Conservation (phyloP, 1,140 invertebrate genomes). For the Drosophila pectinifera region DNA sequence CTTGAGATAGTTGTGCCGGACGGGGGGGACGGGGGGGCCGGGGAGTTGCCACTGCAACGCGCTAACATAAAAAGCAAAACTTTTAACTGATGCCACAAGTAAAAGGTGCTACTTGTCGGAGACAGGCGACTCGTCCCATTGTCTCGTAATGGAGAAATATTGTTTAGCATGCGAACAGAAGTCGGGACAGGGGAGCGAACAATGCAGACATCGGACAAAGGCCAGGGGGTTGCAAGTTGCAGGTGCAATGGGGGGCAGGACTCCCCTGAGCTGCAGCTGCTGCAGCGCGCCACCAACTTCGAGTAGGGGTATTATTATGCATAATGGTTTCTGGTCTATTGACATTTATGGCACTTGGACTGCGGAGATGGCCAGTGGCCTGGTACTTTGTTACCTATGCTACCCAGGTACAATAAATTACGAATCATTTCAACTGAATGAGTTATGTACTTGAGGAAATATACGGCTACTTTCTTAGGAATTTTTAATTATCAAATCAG, state of each 20-base stretch:
- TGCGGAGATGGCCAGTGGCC: constrained; percentile 3
- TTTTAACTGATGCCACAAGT: constrained; percentile 77
- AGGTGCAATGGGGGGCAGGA: neutral
- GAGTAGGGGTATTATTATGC: constrained; percentile 61
- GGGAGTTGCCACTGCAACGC: constrained; percentile 63
- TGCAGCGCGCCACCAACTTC: constrained; percentile 37
- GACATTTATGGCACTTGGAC: constrained; percentile 72
- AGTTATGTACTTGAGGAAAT: neutral
- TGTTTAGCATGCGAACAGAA: constrained; percentile 66
- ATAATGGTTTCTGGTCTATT: constrained; percentile 81
- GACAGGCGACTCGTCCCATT: constrained; percentile 58
- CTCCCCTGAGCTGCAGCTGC: constrained; percentile 24
- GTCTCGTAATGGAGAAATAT: constrained; percentile 80
- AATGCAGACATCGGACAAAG: constrained; percentile 33
- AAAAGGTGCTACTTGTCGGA: constrained; percentile 78
- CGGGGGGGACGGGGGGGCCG: neutral
- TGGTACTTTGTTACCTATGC: neutral
- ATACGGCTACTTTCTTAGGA: too few species aligned
- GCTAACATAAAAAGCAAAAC: constrained; percentile 77
- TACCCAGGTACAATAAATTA: neutral
- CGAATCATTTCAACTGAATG: neutral
- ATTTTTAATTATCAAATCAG: too few species aligned
- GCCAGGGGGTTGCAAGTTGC: constrained; percentile 8
- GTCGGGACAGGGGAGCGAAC: constrained; percentile 13
- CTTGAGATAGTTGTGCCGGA: constrained; percentile 54